phyloP scores from a whole-genome alignment of 2,797 vertebrate genomes.

The Australoheros facetus region DNA sequence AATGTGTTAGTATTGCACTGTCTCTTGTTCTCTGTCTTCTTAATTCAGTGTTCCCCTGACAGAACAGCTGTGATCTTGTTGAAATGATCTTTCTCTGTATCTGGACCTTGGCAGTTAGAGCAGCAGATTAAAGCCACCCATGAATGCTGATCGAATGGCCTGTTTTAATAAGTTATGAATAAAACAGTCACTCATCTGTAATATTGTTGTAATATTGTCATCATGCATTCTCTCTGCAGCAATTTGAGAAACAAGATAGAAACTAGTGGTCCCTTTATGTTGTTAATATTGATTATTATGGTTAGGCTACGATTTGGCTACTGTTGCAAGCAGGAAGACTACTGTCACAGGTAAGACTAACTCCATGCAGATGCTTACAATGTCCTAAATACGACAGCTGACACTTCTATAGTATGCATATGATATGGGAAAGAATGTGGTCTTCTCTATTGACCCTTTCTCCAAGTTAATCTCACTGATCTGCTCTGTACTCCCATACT shows the following conservation, averaged over 20 bases:
- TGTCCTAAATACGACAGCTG: constrained; percentile 55
- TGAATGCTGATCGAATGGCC: constrained; percentile 27
- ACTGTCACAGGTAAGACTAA: constrained; percentile 78
- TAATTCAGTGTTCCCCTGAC: constrained; percentile 21
- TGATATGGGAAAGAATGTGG: constrained; percentile 21
- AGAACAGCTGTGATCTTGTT: constrained; percentile 32
- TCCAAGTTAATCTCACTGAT: constrained; percentile 21
- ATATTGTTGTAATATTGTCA: constrained; percentile 23
- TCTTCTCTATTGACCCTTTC: constrained; percentile 33
- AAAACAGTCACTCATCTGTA: background rate
- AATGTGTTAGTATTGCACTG: background rate
- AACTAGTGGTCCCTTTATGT: constrained; percentile 68
- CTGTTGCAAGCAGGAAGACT: constrained; percentile 75
- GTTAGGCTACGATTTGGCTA: constrained; percentile 82
- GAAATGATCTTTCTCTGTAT: constrained; percentile 37
- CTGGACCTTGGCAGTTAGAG: constrained; percentile 64
- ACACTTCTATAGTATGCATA: constrained; percentile 51
- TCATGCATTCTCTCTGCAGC: constrained; percentile 40
- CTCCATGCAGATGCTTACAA: constrained; percentile 80
- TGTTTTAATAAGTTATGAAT: constrained; percentile 12
- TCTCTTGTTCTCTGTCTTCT: background rate
- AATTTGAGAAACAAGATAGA: constrained; percentile 59
- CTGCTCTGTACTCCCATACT: constrained; percentile 26
- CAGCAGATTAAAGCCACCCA: constrained; percentile 35
- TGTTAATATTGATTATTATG: constrained; percentile 72